A percentile compares a stretch with the other conserved stretches of the same genome.
These are phyloP conservation scores for Oligia fasciuncula DNA, from an alignment of 2,888 invertebrate genomes.

Conservation along the genomic window DNA sequence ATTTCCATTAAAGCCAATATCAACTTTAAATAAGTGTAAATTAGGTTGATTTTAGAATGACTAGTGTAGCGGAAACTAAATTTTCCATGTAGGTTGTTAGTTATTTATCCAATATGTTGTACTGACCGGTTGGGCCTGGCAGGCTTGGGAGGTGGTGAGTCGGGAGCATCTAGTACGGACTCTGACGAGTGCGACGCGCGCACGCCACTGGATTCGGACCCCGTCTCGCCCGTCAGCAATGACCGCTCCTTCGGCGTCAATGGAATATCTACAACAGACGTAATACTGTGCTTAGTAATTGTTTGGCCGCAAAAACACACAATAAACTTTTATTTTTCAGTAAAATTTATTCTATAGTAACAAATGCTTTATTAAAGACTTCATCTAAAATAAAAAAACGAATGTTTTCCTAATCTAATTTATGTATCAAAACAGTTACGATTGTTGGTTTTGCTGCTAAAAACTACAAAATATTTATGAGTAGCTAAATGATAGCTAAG, in stretches of 20 bases:
- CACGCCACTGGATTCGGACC: constrained; percentile 89
- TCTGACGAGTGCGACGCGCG: constrained; percentile 95
- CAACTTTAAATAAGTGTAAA: background rate
- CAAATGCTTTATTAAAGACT: constrained; percentile 1
- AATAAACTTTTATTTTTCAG: constrained; percentile 5
- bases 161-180: constrained; percentile 92
- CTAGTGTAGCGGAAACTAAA: constrained; percentile 9
- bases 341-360: background rate
- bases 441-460: constrained; percentile 22
- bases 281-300: background rate
- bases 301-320: background rate
- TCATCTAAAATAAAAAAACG: constrained; percentile 15
- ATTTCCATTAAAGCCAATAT: background rate
- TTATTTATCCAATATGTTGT: background rate
- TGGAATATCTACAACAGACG: constrained; percentile 92
- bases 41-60: constrained; percentile 29
- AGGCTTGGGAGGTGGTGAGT: constrained; percentile 95
- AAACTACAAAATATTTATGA: constrained; percentile 38
- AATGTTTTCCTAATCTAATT: constrained; percentile 11
- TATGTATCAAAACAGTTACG: constrained; percentile 18
- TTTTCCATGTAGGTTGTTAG: background rate
- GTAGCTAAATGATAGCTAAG: constrained; percentile 40
- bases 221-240: constrained; percentile 91
- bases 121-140: constrained; percentile 94
- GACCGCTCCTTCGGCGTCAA: constrained; percentile 94